A percentile compares a stretch with the other conserved stretches of the same genome.
These are phyloP conservation scores for Leptopilina myrica DNA, from an alignment of 2,888 invertebrate species.

Conservation along the genomic window DNA sequence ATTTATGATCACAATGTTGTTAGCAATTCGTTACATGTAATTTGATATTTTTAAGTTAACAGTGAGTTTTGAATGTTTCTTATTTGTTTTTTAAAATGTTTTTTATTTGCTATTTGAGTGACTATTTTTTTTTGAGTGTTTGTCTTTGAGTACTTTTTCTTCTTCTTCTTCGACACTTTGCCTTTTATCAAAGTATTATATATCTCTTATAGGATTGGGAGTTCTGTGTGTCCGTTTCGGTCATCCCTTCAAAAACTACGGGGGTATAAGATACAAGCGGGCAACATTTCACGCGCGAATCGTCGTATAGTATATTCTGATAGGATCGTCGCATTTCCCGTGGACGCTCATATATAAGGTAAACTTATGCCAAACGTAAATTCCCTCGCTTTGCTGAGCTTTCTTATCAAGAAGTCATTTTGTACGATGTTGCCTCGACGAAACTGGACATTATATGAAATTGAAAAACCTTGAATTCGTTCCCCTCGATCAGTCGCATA, in stretches of 20 bases:
- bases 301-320: conserved; percentile 59
- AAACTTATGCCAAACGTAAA: conserved; percentile 75
- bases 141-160: neutral
- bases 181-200: conserved; percentile 11
- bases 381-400: conserved; percentile 67
- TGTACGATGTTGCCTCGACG: conserved; percentile 66
- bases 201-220: neutral
- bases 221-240: conserved; percentile 26
- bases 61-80: too few species aligned
- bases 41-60: too few species aligned
- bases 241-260: conserved; percentile 56
- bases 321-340: conserved; percentile 76
- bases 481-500: conserved; percentile 46
- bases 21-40: too few species aligned
- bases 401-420: conserved; percentile 74
- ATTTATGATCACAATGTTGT: too few species aligned
- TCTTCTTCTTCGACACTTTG: neutral
- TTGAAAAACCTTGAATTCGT: conserved; percentile 72
- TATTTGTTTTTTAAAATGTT: too few species aligned
- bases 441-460: conserved; percentile 74
- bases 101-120: neutral
- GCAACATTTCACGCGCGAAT: conserved; percentile 70
- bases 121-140: neutral
- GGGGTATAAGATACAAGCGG: conserved; percentile 66
- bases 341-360: conserved; percentile 74